A percentile compares a stretch with the other conserved stretches of the same genome.
phyloP scores from a whole-genome alignment of 2,797 vertebrate genomes.

The Trachops cirrhosus region DNA sequence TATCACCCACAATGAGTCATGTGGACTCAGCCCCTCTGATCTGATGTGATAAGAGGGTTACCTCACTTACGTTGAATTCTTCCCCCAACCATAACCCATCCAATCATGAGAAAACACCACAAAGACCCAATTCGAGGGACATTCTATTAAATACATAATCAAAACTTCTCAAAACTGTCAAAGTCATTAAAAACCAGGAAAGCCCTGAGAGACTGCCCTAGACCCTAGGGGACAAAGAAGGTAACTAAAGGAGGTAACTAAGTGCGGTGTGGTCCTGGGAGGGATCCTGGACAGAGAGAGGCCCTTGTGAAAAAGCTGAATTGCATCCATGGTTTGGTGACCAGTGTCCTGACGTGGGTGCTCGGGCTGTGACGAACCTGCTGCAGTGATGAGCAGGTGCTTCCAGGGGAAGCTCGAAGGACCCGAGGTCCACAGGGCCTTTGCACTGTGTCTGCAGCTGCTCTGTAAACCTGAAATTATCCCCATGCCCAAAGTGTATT shows the following conservation, averaged over 20 bases:
- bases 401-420: background rate
- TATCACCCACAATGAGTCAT: background rate
- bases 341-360: background rate
- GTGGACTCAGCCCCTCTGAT: background rate
- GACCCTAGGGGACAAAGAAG: background rate
- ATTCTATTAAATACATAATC: background rate
- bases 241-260: accelerated
- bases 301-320: background rate
- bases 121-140: background rate
- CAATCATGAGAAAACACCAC: background rate
- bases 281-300: accelerated
- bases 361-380: accelerated
- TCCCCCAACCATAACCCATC: background rate
- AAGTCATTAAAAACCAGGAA: background rate
- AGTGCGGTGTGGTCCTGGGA: background rate
- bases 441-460: background rate
- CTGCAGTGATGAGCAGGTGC: accelerated
- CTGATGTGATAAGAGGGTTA: background rate
- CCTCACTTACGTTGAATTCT: background rate
- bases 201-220: background rate
- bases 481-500: background rate
- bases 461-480: background rate
- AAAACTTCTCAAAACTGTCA: background rate
- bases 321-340: background rate
- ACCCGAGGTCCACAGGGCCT: background rate